Evolutionary conservation across 2,797 vertebrate species (phyloP).

Genomic region (Enteromius fasciolatus): DNA sequence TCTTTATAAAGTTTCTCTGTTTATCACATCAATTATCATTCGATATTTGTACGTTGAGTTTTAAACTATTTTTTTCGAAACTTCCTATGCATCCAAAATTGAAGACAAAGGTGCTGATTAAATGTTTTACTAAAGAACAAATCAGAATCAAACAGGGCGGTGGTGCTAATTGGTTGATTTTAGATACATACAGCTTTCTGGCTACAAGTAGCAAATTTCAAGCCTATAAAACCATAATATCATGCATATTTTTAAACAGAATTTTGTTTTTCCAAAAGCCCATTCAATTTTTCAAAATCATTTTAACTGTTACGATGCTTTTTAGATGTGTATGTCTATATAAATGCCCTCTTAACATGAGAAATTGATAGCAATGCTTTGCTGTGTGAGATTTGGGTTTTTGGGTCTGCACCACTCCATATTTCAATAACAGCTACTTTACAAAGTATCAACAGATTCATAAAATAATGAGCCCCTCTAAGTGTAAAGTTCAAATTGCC

Average conservation of each 20-base stretch:
- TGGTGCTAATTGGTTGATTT: background rate
- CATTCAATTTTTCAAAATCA: too few species aligned
- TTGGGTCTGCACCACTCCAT: background rate
- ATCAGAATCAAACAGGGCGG: background rate
- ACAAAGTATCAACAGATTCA: background rate
- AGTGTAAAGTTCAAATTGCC: background rate
- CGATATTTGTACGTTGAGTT: background rate
- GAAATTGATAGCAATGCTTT: background rate
- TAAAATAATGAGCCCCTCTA: conserved; percentile 2
- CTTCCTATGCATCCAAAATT: background rate
- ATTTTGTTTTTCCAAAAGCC: background rate
- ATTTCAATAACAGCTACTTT: background rate
- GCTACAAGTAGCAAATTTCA: background rate
- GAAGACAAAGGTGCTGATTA: background rate
- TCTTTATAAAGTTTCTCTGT: background rate
- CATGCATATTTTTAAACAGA: background rate
- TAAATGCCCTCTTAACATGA: background rate
- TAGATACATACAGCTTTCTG: background rate
- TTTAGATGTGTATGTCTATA: background rate
- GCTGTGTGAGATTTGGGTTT: background rate
- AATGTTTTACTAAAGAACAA: background rate
- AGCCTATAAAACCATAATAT: background rate
- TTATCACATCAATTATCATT: background rate
- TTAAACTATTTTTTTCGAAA: background rate
- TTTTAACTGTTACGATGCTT: background rate